Evolutionary conservation across 1,140 invertebrate species (phyloP), one percentile per base, ranked within the genome.

Genomic region (Euglossa dilemma): DNA sequence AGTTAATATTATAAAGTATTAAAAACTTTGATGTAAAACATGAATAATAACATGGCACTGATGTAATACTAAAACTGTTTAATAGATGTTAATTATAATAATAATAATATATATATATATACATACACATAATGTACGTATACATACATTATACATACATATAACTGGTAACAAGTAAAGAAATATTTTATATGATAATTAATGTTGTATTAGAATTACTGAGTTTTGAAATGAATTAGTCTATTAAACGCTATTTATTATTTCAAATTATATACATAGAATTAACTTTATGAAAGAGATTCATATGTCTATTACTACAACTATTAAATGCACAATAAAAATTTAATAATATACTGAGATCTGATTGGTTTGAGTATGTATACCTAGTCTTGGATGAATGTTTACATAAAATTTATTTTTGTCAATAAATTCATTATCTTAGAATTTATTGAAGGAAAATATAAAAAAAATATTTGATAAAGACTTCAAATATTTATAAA

Each of bases 291-390:
- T 50, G 59, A 72, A 73, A 23, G 70, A 82, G 66, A 88, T 85
- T 85, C 80, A 20, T 57, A 70, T 78, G 36, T 36, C 28, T 66
- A 77, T 59, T 54, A 83, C 54, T 75, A 76, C 2, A 28, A 43
- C 64, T 85, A 59, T 81, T 86, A 89, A 89, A 89, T 89, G 88
- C 88, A 81, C 50, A 59, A 86, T 82, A 66, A 81, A n/a, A 43
- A 75, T 80, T 86, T 86, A 67, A 86, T 80, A 88, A 70, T 83
- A 63, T 78, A 85, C 56, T 84, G 88, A 89, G 88, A 89, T 89
- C 88, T 72, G 76, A 52, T 66, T 66, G 61, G 63, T 84, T 77
- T 67, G 86, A 80, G n/a, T 83, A 70, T 76, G 75, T 28, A 79
- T 50, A 59, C 23, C 14, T 75, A 36, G 20, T 82, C 25, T 74